phyloP scores from a whole-genome alignment of 1,140 invertebrate species.

The Oedothorax gibbosus region DNA sequence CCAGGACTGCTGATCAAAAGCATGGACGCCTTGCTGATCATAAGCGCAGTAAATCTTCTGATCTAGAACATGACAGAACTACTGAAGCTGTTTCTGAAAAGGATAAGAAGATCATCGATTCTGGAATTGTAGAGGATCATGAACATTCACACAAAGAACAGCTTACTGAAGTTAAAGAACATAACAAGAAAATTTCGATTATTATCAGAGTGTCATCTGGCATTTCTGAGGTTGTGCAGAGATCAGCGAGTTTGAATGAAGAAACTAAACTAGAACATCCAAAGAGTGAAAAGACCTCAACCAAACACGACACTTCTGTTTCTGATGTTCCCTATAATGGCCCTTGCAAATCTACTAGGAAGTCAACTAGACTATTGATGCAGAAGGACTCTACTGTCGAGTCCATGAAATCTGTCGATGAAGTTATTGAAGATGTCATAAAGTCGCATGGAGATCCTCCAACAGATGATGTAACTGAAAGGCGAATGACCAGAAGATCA shows the following conservation, averaged over 20 bases:
- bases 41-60: neutral
- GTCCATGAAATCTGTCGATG: slow-evolving; percentile 73
- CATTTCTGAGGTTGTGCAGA: slow-evolving; percentile 63
- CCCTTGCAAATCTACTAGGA: slow-evolving; percentile 70
- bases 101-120: slow-evolving; percentile 37
- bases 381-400: slow-evolving; percentile 70
- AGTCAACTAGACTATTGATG: slow-evolving; percentile 75
- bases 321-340: slow-evolving; percentile 23
- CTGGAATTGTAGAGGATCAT: slow-evolving; percentile 17
- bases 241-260: slow-evolving; percentile 61
- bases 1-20: neutral
- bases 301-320: neutral
- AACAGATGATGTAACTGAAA: neutral
- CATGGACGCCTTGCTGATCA: neutral
- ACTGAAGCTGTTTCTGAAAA: slow-evolving; percentile 32
- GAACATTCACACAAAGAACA: slow-evolving; percentile 61
- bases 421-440: slow-evolving; percentile 87
- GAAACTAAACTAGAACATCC: slow-evolving; percentile 57
- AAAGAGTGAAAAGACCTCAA: slow-evolving; percentile 35
- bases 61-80: slow-evolving; percentile 29
- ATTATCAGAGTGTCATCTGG: slow-evolving; percentile 60
- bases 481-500: slow-evolving; percentile 57
- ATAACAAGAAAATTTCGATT: slow-evolving; percentile 63
- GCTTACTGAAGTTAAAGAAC: slow-evolving; percentile 62
- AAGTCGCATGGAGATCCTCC: slow-evolving; percentile 70